A percentile compares a stretch with the other conserved stretches of the same genome.
These are phyloP conservation scores for Scaptomyza polygonia DNA, from an alignment of 2,888 invertebrate species.

Conservation along the genomic window DNA sequence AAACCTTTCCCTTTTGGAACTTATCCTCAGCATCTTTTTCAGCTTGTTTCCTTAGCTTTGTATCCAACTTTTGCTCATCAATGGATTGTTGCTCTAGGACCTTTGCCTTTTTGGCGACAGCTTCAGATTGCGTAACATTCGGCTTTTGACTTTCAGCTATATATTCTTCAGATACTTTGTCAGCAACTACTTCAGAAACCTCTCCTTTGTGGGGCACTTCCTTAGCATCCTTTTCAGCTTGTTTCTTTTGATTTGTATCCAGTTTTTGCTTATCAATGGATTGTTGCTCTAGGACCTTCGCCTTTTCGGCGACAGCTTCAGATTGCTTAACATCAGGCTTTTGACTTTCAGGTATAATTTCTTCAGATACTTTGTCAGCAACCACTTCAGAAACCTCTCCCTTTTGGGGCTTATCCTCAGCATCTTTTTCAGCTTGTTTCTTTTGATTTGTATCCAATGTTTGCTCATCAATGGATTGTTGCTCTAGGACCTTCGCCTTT, in stretches of 20 bases:
- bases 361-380: background rate
- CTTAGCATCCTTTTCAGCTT: background rate
- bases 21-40: too few species aligned
- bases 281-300: conserved; percentile 11
- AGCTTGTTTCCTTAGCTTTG: too few species aligned
- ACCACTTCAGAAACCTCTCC: too few species aligned
- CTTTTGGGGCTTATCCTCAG: too few species aligned
- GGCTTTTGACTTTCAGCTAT: background rate
- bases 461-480: too few species aligned
- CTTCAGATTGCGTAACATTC: background rate
- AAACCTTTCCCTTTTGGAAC: too few species aligned
- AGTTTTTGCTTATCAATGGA: conserved; percentile 21
- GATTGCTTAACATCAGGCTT: background rate
- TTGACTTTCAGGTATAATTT: too few species aligned
- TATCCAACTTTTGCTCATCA: too few species aligned
- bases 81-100: too few species aligned
- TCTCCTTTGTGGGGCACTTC: background rate
- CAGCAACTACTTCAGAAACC: background rate
- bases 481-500: too few species aligned
- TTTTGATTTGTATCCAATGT: too few species aligned
- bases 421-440: too few species aligned
- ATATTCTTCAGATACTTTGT: background rate
- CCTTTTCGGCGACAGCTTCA: background rate
- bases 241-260: conserved; percentile 10
- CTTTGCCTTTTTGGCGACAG: background rate